A percentile compares a stretch with the other conserved stretches of the same genome.
Evolutionary conservation across 2,888 invertebrate species (phyloP).

Genomic region (Amphipyra berbera): DNA sequence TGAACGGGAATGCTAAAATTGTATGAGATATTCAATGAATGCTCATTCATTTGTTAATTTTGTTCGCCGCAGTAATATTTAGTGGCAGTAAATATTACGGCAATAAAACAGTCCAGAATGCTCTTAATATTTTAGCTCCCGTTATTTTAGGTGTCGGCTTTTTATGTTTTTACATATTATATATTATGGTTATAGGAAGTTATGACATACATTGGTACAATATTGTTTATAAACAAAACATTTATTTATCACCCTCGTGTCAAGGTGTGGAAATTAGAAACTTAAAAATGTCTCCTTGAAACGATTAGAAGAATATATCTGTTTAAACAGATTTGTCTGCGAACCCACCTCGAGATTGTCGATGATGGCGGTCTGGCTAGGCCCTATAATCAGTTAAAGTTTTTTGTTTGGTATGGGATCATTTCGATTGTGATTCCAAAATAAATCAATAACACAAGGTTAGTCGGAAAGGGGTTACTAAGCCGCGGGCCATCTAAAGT

Average conservation of each 20-base stretch:
- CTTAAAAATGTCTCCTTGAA: slow-evolving; percentile 13
- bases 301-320: slow-evolving; percentile 6
- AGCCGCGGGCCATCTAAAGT: no score
- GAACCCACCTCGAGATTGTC: slow-evolving; percentile 10
- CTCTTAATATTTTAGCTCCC: slow-evolving; percentile 75
- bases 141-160: slow-evolving; percentile 54
- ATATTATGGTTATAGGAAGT: slow-evolving; percentile 46
- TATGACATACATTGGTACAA: slow-evolving; percentile 46
- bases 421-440: slow-evolving; percentile 29
- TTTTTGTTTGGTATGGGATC: slow-evolving; percentile 18
- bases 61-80: slow-evolving; percentile 80
- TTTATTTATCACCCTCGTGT: slow-evolving; percentile 21
- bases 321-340: slow-evolving; percentile 20
- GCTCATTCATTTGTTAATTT: slow-evolving; percentile 87
- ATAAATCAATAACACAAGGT: slow-evolving; percentile 43
- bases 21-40: slow-evolving; percentile 79
- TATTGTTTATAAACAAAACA: slow-evolving; percentile 42
- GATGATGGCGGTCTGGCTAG: slow-evolving; percentile 24
- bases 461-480: no score
- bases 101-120: slow-evolving; percentile 77
- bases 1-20: slow-evolving; percentile 76
- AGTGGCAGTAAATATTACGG: slow-evolving; percentile 81
- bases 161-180: slow-evolving; percentile 49
- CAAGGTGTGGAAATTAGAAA: slow-evolving; percentile 10
- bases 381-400: slow-evolving; percentile 44